These are phyloP conservation scores for Caenorhabditis angaria DNA, from an alignment of 2,888 invertebrate species.

Conservation along the genomic window DNA sequence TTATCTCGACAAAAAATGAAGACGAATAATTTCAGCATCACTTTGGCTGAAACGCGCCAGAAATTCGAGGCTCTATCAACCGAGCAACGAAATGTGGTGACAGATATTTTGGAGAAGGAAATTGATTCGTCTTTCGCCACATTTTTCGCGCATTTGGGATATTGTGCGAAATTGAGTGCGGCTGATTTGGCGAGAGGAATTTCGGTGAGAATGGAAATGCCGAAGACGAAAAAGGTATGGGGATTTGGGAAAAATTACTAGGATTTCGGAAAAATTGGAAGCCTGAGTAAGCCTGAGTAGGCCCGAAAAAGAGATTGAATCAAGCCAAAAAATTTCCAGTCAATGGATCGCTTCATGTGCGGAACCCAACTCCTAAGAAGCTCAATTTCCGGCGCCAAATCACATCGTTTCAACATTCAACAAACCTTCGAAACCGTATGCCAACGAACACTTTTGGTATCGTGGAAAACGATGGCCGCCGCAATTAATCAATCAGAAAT, in stretches of 20 bases:
- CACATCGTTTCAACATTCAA: constrained; percentile 13
- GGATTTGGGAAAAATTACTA: neutral
- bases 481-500: constrained; percentile 58
- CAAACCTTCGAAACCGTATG: constrained; percentile 17
- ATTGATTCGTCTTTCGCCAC: constrained; percentile 59
- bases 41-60: constrained; percentile 61
- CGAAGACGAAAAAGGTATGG: constrained; percentile 20
- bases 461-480: constrained; percentile 46
- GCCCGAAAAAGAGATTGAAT: neutral
- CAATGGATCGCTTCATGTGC: constrained; percentile 24
- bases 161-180: constrained; percentile 54
- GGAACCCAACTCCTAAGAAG: constrained; percentile 14
- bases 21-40: constrained; percentile 49
- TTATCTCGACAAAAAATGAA: neutral
- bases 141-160: constrained; percentile 64
- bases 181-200: constrained; percentile 63
- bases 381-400: constrained; percentile 17
- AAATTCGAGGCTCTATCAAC: constrained; percentile 56
- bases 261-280: neutral
- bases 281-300: neutral
- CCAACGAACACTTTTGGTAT: constrained; percentile 35
- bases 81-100: constrained; percentile 58
- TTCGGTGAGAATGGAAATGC: constrained; percentile 37
- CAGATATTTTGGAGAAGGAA: constrained; percentile 57
- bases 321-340: constrained; percentile 11